Conservation (phyloP, 2,888 invertebrate species). For the Lampropteryx suffumata region DNA sequence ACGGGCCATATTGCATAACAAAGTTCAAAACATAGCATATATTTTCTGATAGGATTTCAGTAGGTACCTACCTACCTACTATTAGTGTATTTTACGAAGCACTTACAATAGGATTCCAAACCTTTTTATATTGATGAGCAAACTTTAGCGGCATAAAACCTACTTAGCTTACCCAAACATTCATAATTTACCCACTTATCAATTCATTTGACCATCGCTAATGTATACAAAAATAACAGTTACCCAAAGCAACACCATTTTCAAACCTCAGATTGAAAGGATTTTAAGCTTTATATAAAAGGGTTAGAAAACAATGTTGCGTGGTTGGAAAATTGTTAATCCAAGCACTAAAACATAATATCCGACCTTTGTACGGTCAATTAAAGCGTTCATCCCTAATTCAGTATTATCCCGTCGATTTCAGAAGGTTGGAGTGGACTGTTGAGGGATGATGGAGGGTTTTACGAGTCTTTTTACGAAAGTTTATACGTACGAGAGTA, state of each 20-base stretch:
- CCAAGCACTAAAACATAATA: slow-evolving; percentile 24
- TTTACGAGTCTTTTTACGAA: too few relatives aligned
- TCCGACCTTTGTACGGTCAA: slow-evolving; percentile 33
- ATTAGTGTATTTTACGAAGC: too few relatives aligned
- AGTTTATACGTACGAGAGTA: too few relatives aligned
- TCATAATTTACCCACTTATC: slow-evolving; percentile 9
- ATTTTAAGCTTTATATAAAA: slow-evolving; percentile 5
- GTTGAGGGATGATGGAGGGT: slow-evolving; percentile 31
- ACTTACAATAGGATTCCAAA: too few relatives aligned
- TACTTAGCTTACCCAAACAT: slow-evolving; percentile 1
- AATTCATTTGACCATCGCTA: slow-evolving; percentile 10
- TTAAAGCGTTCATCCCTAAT: slow-evolving; percentile 37
- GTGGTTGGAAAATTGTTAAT: slow-evolving; percentile 13
- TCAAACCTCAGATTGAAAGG: background rate
- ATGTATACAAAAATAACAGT: slow-evolving; percentile 14
- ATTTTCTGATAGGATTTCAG: too few relatives aligned
- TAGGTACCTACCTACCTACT: too few relatives aligned
- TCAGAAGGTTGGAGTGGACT: slow-evolving; percentile 32
- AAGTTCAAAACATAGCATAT: too few relatives aligned
- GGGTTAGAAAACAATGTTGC: background rate
- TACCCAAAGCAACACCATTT: background rate
- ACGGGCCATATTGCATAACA: too few relatives aligned
- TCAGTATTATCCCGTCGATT: slow-evolving; percentile 37
- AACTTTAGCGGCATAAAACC: background rate
- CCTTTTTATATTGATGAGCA: background rate